Percentiles rank a stretch among this genome's conserved stretches.
Conservation (phyloP, 1,140 invertebrate species). For the Rhopalosiphum padi region DNA sequence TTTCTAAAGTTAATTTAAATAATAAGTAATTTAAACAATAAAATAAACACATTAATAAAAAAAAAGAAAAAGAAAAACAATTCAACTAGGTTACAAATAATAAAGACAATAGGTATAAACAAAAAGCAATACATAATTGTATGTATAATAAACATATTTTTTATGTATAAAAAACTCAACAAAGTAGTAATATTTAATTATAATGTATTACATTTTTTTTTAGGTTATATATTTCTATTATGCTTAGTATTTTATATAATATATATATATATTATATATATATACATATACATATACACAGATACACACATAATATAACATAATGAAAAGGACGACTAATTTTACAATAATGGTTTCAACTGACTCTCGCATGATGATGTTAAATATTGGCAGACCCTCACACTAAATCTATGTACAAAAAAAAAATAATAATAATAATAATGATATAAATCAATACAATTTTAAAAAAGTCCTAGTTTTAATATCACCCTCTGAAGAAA, state of each 20-base stretch:
- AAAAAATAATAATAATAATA: constrained; percentile 46
- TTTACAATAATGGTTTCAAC: constrained; percentile 53
- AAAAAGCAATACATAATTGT: constrained; percentile 54
- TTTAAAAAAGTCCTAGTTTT: constrained; percentile 30
- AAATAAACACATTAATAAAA: constrained; percentile 51
- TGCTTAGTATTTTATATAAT: constrained; percentile 45
- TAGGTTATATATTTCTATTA: constrained; percentile 52
- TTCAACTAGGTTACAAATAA: constrained; percentile 54
- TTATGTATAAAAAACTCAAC: constrained; percentile 58
- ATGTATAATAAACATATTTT: constrained; percentile 57
- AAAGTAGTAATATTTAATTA: constrained; percentile 58
- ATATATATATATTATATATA: constrained; percentile 38
- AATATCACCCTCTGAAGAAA: constrained; percentile 22
- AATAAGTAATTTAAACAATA: constrained; percentile 53
- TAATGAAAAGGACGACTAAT: constrained; percentile 49
- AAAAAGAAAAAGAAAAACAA: constrained; percentile 47
- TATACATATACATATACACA: constrained; percentile 39
- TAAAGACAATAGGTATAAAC: constrained; percentile 55
- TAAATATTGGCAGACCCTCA: constrained; percentile 47
- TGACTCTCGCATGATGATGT: constrained; percentile 37
- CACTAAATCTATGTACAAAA: constrained; percentile 55
- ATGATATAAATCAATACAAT: constrained; percentile 12
- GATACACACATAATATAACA: constrained; percentile 36
- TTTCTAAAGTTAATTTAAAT: constrained; percentile 52
- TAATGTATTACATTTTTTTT: constrained; percentile 56